phyloP scores from a whole-genome alignment of 2,113 vertebrate genomes.

The Tiliqua scincoides region DNA sequence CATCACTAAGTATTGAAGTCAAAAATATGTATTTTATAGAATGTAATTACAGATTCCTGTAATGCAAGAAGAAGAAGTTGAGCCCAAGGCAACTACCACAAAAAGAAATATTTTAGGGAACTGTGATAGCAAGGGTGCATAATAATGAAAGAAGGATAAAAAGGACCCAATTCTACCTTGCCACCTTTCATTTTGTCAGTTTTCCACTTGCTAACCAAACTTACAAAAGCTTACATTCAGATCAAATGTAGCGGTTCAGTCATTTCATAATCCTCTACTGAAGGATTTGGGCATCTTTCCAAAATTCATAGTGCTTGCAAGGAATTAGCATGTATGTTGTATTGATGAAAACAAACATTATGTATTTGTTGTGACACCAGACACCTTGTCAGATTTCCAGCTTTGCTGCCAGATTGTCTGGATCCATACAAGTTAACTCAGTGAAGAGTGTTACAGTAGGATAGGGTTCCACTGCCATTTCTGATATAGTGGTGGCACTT shows the following conservation, averaged over 20 bases:
- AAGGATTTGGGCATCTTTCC: background rate
- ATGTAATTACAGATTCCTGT: slow-evolving; percentile 15
- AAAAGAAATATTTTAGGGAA: background rate
- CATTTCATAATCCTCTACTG: background rate
- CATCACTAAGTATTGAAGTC: background rate
- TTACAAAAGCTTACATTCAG: background rate
- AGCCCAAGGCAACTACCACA: slow-evolving; percentile 20
- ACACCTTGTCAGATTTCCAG: background rate
- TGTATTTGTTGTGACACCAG: background rate
- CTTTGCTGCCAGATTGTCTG: background rate
- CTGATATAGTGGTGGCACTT: no score
- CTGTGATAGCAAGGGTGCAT: fast-evolving
- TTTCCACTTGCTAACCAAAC: background rate
- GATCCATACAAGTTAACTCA: background rate
- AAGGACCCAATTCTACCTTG: background rate
- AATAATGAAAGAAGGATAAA: slow-evolving; percentile 5
- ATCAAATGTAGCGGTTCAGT: background rate
- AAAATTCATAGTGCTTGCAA: background rate
- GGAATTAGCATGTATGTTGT: background rate
- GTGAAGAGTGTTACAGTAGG: no score
- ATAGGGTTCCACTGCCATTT: no score
- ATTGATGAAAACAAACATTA: background rate
- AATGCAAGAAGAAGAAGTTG: background rate
- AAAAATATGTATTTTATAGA: background rate
- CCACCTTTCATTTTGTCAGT: background rate